Base-by-base conservation (phyloP, 2,797 vertebrate species). In the Microtus obscurus region DNA sequence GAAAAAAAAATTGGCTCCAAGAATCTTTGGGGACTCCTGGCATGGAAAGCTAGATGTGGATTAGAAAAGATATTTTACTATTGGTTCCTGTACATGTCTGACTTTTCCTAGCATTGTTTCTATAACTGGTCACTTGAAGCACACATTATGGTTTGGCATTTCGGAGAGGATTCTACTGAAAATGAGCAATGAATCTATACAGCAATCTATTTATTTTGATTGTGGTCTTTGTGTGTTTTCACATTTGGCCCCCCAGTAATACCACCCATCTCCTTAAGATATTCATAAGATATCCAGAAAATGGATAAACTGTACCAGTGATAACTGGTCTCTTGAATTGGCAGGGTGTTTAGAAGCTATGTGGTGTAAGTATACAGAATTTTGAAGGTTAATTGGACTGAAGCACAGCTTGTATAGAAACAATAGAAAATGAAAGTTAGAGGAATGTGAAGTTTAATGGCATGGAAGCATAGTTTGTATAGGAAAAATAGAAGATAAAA, bases 31-130 rank as follows among this genome's bases (percentile, higher is more conserved):
- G 25, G 0, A 1, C 3, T 74, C 19, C 5, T 92, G 17, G 4
- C 31, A 4, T 6, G 2, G 5, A 12, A 69, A 63, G 2, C 11
- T 73, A 6, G 11, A 71, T 37, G 8, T 5, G 2, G 0, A 8
- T 14, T 61, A 63, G 5, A 9, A 45, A 34, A 0, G n/a, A 19
- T 13, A 69, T 2, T 67, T 7, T 34, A 4, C 59, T 7, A 31
- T 21, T 67, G 21, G 11, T 40, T 34, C 51, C 25, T 5, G 14
- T 1, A 81, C 1, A 73, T 31, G n/a, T 23, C 14, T 90, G 53
- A 0, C 4, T 88, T 87, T 65, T 23, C 48, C 1, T 59, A 23
- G 13, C 53, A 82, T 23, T 77, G 0, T 5, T 14, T 59, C 79
- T 56, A 25, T 3, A 93, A 53, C 4, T 31, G 6, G 2, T 4